phyloP scores from a whole-genome alignment of 53 echinoderm and acorn worm species.

The Temnopleurus reevesii region DNA sequence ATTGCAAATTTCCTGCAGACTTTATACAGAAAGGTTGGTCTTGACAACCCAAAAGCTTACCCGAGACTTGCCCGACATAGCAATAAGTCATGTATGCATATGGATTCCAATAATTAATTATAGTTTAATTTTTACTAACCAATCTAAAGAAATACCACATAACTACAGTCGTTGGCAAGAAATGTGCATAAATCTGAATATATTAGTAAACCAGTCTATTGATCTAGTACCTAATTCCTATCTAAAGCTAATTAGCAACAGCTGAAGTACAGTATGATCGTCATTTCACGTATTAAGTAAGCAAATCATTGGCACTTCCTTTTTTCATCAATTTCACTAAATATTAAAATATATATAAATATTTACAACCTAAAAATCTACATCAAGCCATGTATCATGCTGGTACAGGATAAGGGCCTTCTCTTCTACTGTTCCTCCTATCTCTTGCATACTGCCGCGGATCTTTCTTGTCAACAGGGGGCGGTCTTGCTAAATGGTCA shows the following conservation, averaged over 20 bases:
- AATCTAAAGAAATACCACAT: background rate
- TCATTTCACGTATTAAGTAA: background rate
- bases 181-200: too few relatives aligned
- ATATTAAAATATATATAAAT: constrained; percentile 42
- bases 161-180: background rate
- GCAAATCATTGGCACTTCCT: constrained; percentile 27
- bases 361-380: background rate
- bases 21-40: too few relatives aligned
- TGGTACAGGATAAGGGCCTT: constrained; percentile 45
- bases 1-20: too few relatives aligned
- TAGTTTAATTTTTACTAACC: background rate
- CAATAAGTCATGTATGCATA: too few relatives aligned
- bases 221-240: background rate
- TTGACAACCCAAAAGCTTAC: too few relatives aligned
- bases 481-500: background rate
- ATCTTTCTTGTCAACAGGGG: constrained; percentile 34
- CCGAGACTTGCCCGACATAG: too few relatives aligned
- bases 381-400: constrained; percentile 37
- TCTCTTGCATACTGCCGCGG: constrained; percentile 47
- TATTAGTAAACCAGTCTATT: too few relatives aligned
- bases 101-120: too few relatives aligned
- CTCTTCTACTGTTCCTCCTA: constrained; percentile 28
- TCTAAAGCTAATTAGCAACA: background rate
- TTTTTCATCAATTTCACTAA: constrained; percentile 4
- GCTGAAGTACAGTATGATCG: background rate